Evolutionary conservation across 2,113 vertebrate species (phyloP), one percentile per base, ranked within the genome.

Genomic region (Ptychochromis oligacanthus): DNA sequence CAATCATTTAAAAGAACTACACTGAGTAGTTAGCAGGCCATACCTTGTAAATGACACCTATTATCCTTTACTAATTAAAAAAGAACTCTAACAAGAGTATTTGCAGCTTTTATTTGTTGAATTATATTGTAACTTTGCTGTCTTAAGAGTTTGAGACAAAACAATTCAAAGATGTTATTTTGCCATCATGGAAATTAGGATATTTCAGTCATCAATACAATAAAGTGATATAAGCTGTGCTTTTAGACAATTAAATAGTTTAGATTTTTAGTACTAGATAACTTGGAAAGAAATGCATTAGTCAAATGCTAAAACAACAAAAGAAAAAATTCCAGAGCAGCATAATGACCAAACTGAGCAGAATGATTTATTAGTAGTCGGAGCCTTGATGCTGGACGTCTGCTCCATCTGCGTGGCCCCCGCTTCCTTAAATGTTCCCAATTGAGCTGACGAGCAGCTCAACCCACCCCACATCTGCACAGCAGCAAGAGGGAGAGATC

Each of bases 331-430:
- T 43, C 17, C 79, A 4, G 46, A 55, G 56, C 80, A 54, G 72
- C 4, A 1, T 22, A 54, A 79, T 62, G 79, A 75, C 31, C 34
- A 34, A 64, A 55, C 49, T 14, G 57, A 61, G 64, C 62, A 31
- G 72, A 17, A 61, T 87, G 86, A 90, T 90, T 88, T 87, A 87
- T 88, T 84, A 72, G 75, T 58, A 67, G 70, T 78, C 86, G 2
- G 76, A 74, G 88, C 79, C 72, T 76, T 43, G 72, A 87, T 26
- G 65, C 43, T 86, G 85, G 75, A 74, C 40, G 77, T 85, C 82
- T 10, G 80, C 84, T 81, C 78, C 85, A 77, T 87, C 84, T 79
- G 77, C 72, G 1, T 10, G 22, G 22, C 72, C 82, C 64, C 58
- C 18, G 24, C 77, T 85, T 81, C 82, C 82, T 64, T 87, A 85